Base-by-base conservation (phyloP, 1,140 invertebrate genomes). In the Potamilus streckersoni region DNA sequence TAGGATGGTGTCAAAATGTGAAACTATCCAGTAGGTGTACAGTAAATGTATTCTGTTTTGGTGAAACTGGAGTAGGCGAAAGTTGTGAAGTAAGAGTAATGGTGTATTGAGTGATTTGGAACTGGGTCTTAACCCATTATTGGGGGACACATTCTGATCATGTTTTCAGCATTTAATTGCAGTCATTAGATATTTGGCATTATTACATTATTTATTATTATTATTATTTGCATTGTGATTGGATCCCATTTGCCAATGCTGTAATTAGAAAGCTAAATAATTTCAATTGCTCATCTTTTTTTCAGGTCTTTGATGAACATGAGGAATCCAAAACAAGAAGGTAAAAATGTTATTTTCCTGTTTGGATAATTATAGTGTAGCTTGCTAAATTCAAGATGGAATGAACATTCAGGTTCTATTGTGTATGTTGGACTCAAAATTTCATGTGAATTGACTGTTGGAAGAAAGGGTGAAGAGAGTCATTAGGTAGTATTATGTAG, bases 251-350 rank as follows among this genome's bases (percentile, higher is more conserved):
- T 72, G 11, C 8, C 17, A 31, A 3, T 63, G 2, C 20, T n/a
- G 31, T 3, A 20, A 14, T 63, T 38, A 14, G 6, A 49, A 5
- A 66, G 65, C 31, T 38, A 66, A 60, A 1, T 61, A 55, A 70
- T 69, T 17, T 15, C 23, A 16, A 12, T 57, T 65, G 69, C 58
- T 49, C 38, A 49, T 49, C 38, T 11, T 49, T 73, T 14, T 80
- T 80, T 55, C 67, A 83, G 82, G 82, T 79, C 23, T 82, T 82
- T 82, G 82, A 82, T 38, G 69, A 65, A 58, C 74, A 78, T 59
- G 82, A 83, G 73, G 79, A 79, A 55, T 64, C 68, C 60, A 82
- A 80, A 65, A 77, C 64, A 73, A 71, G 63, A 62, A 75, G 71
- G 74, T 78, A 74, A n/a, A 69, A 62, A 23, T 13, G 15, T 55